These are phyloP conservation scores for Pluvialis apricaria DNA, from an alignment of 2,113 vertebrate genomes.

Conservation along the genomic window DNA sequence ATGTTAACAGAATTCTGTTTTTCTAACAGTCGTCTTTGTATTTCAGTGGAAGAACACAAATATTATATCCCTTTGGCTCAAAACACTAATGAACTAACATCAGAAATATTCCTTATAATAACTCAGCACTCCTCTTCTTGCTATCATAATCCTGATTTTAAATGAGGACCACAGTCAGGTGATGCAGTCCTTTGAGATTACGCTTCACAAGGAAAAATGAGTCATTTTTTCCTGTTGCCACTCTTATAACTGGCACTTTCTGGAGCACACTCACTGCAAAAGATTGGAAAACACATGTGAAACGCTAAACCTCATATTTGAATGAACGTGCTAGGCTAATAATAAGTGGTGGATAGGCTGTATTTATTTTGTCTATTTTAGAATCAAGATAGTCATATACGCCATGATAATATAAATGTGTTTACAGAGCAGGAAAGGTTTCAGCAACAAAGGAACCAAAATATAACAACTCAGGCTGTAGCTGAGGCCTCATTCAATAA, in stretches of 20 bases:
- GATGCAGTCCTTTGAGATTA: neutral
- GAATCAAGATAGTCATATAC: neutral
- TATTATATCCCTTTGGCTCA: neutral
- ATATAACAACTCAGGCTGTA: neutral
- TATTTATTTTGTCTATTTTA: neutral
- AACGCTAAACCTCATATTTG: neutral
- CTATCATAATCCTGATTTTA: neutral
- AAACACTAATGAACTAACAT: neutral
- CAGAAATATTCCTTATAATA: neutral
- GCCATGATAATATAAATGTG: neutral
- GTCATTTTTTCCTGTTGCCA: neutral
- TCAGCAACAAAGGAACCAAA: neutral
- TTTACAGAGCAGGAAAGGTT: neutral
- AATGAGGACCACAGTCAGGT: neutral
- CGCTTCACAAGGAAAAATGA: neutral
- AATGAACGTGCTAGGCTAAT: neutral
- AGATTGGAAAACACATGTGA: neutral
- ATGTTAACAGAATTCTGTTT: neutral
- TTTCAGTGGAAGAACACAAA: neutral
- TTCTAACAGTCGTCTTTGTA: neutral
- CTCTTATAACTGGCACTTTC: neutral
- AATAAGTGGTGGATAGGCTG: neutral
- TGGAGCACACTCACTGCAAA: neutral
- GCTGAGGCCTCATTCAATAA: neutral
- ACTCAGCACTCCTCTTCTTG: neutral